Evolutionary conservation across 2,888 invertebrate species (phyloP).

Genomic region (Nudaria mundana): DNA sequence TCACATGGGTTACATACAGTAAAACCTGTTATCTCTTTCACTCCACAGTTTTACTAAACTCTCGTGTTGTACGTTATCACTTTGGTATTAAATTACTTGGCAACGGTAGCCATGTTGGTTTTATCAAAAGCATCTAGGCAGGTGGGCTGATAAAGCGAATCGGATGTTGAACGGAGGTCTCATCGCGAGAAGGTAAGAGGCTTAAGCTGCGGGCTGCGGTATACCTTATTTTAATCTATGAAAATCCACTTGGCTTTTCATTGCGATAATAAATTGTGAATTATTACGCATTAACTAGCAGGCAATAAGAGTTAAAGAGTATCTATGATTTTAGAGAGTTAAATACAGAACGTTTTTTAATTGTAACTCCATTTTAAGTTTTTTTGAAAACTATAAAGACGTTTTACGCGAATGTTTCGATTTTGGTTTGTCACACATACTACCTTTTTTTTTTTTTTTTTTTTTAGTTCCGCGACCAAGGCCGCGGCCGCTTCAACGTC

Average conservation of each 20-base stretch:
- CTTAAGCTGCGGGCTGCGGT: slow-evolving; percentile 2
- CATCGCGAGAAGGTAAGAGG: slow-evolving; percentile 11
- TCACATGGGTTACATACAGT: too few relatives aligned
- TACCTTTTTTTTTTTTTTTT: too few relatives aligned
- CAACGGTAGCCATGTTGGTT: slow-evolving; percentile 21
- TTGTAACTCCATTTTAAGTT: too few relatives aligned
- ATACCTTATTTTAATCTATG: background rate
- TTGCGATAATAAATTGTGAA: background rate
- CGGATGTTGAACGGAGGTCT: slow-evolving; percentile 19
- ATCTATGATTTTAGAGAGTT: too few relatives aligned
- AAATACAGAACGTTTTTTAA: too few relatives aligned
- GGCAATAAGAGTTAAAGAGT: too few relatives aligned
- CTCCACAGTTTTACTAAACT: slow-evolving; percentile 30
- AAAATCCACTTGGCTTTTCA: background rate
- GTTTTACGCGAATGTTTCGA: too few relatives aligned
- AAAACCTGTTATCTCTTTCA: too few relatives aligned
- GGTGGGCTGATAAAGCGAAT: slow-evolving; percentile 46
- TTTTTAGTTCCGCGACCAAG: too few relatives aligned
- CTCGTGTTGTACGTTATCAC: slow-evolving; percentile 27
- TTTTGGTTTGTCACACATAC: too few relatives aligned
- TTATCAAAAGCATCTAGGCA: slow-evolving; percentile 31
- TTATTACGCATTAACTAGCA: background rate
- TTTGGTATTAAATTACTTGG: slow-evolving; percentile 36
- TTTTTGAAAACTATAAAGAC: too few relatives aligned
- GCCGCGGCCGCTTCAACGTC: too few relatives aligned